Evolutionary conservation across 2,113 vertebrate genomes (phyloP), one percentile per base, ranked within the genome.

Genomic region (Caretta caretta): DNA sequence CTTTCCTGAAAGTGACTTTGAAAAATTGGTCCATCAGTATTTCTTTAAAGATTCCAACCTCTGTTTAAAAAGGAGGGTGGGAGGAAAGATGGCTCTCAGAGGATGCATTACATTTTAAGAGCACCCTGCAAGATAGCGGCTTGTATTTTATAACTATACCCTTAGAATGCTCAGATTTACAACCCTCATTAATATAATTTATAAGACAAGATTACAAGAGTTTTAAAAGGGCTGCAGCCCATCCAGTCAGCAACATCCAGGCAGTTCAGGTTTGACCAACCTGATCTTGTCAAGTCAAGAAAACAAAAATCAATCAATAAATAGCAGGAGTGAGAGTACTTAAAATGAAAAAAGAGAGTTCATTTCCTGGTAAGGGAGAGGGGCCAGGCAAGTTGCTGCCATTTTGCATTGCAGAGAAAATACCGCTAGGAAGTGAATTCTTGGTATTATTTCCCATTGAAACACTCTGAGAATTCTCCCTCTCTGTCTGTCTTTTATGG

Each of bases 291-390:
- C 95, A 97, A 97, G 93, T 97, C 93, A 93, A 93, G 91, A 54
- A 95, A 95, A 97, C 90, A 59, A 93, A 96, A 97, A 97, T 96
- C 92, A 94, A 92, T 97, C 89, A 97, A 56, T 87, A 49, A 96
- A 93, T 59, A 95, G 84, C 90, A 88, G 88, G 90, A 92, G 84
- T 91, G 90, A 93, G 93, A 95, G 65, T 86, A 94, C 65, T 96
- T 96, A 86, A 92, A 78, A 83, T 96, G 93, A 94, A 95, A 95
- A 88, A 87, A 82, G 72, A 90, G 51, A 90, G 65, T 46, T 85
- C 92, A 72, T 90, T 96, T 97, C 94, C 94, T 97, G 93, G 78
- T 81, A 46, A 51, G 38, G 65, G 62, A 91, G 24, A 81, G n/a
- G 29, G 17, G 6, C 72, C 93, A 19, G 46, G 8, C 76, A 95